Base-by-base conservation (phyloP, 2,113 vertebrate species). In the Xiphophorus couchianus region DNA sequence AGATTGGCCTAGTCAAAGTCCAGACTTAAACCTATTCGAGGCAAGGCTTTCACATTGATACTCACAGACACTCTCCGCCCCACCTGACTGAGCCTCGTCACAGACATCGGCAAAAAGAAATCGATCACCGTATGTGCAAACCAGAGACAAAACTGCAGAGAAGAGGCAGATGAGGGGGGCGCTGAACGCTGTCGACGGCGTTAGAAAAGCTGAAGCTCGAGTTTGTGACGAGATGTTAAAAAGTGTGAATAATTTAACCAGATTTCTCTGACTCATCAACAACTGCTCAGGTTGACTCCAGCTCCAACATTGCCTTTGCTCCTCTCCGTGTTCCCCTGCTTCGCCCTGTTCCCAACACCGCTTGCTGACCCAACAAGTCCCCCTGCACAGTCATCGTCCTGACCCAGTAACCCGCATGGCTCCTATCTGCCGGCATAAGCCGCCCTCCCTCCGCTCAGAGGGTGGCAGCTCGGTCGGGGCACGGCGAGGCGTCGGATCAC, bases 341-440 rank as follows among this genome's bases (percentile, higher is more conserved):
- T 5, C 27, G 3, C 67, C 44, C 66, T 69, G 71, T 81, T 63
- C 76, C 72, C 87, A 84, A 81, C 42, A 4, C 66, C 10, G 19
- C 81, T 84, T 63, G n/a, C 78, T 87, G 87, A 89, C 76, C 83
- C 80, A 86, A 90, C 90, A 90, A 90, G 89, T 87, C 91, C 85
- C 85, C 83, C 83, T 82, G 82, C 87, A 84, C 88, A 91, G 88
- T 80, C 80, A 83, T 85, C 83, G 81, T 87, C 64, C 85, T 93
- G 91, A 92, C 91, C 91, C 89, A 92, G 85, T 93, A 89, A 92
- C 93, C 90, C 88, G 87, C 74, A 84, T 74, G 87, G 66, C 82
- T 88, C 73, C 73, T 69, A 78, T 89, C 79, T 85, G 82, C 81
- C 62, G 70, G 71, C 78, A 35, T 72, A 82, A 81, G 66, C 83